phyloP scores from a whole-genome alignment of 2,888 invertebrate species.

The Notodonta ziczac region DNA sequence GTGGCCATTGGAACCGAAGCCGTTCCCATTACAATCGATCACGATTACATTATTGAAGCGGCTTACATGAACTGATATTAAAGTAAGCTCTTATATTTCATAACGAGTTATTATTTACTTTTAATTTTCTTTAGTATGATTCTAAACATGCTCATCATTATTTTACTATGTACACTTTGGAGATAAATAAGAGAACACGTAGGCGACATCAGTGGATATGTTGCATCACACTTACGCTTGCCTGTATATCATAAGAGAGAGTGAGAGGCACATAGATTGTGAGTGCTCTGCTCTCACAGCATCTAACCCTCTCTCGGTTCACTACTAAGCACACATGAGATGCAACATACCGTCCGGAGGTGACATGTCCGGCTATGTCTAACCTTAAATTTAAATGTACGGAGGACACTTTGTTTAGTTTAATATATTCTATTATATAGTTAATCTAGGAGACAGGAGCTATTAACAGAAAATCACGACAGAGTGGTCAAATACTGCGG shows the following conservation, averaged over 20 bases:
- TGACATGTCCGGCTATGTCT: too few relatives aligned
- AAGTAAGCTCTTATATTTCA: not conserved
- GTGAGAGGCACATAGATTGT: too few relatives aligned
- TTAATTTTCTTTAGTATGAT: not conserved
- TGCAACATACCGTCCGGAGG: too few relatives aligned
- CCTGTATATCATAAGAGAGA: too few relatives aligned
- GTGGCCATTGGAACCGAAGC: not conserved
- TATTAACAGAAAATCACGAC: conserved; percentile 1
- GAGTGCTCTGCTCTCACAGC: too few relatives aligned
- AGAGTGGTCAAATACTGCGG: not conserved
- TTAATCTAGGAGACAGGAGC: not conserved
- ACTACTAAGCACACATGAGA: too few relatives aligned
- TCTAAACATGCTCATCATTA: not conserved
- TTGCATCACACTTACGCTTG: too few relatives aligned
- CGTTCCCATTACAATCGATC: not conserved
- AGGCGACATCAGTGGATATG: too few relatives aligned
- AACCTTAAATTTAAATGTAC: not conserved
- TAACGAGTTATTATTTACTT: not conserved
- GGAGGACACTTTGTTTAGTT: not conserved
- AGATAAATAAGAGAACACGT: too few relatives aligned
- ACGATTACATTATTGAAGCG: not conserved
- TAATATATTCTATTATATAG: not conserved
- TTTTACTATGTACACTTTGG: not conserved
- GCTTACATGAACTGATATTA: not conserved
- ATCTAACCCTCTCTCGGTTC: too few relatives aligned